Base-by-base conservation (phyloP, 2,888 invertebrate species). In the Himalopsyche kuldschensis region DNA sequence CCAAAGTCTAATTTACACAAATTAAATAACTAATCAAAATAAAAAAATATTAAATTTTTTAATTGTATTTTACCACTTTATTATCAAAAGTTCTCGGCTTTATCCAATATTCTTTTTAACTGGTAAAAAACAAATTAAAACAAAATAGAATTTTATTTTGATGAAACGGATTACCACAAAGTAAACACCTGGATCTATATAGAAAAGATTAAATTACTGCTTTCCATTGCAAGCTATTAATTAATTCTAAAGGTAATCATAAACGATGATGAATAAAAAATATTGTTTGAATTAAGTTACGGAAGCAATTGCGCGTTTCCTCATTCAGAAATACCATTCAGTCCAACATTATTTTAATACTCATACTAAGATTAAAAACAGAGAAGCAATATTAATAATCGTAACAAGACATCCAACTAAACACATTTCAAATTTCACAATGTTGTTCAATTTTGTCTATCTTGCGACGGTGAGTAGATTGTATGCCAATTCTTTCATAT, bases 1-100 rank as follows among this genome's bases (percentile, higher is more conserved):
- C 69, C 69, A 69, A 69, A 69, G 69, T 69, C 69, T 69, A 69
- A 69, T 69, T 69, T 69, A 69, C 69, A 69, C 69, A 69, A 69
- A 69, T 69, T 69, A 69, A 69, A 69, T 69, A 27, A 69, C 20
- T 69, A 27, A 15, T 27, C 15, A 69, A 69, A 69, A 69, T 30
- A 27, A 69, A 69, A 69, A 30, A 20, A 55, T 6, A 30, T n/a
- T n/a, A 69, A 69, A 69, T 30, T 30, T 15, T 27, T 69, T 30
- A 20, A 27, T 69, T 15, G 69, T 11, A 3, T 69, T 69, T 15
- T 24, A 63, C 63, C 69, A 69, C 11, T 30, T 8, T 5, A 55
- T 3, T 55, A 10, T 55, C 20, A 15, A 20, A 8, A 55, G 6
- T 20, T 15, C 41, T 41, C 15, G 41, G 15, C 3, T 15, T 2